Conservation (phyloP, 2,888 invertebrate species). For the Spodoptera exigua region DNA sequence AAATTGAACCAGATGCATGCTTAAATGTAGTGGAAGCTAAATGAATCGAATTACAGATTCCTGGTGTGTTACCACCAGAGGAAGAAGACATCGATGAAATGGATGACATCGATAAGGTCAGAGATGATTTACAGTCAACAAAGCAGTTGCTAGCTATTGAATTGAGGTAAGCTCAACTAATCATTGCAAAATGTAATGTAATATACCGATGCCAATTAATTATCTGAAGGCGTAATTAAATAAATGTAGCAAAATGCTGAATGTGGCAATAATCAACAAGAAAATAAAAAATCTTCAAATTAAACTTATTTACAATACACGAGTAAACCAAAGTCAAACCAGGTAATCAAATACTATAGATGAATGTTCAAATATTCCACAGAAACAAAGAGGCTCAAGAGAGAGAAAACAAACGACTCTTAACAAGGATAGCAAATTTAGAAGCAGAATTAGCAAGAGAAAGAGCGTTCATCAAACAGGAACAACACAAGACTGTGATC, state of each 20-base stretch:
- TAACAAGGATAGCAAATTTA: slow-evolving; percentile 93
- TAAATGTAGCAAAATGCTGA: too few relatives aligned
- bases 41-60: slow-evolving; percentile 46
- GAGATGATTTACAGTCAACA: slow-evolving; percentile 97
- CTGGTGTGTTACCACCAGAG: slow-evolving; percentile 72
- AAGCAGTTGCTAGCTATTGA: slow-evolving; percentile 97
- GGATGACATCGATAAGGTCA: slow-evolving; percentile 96
- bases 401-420: slow-evolving; percentile 95
- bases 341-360: background rate
- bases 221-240: too few relatives aligned
- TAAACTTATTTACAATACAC: background rate
- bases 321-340: background rate
- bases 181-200: background rate
- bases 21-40: too few relatives aligned
- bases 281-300: too few relatives aligned
- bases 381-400: slow-evolving; percentile 95
- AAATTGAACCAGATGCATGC: too few relatives aligned
- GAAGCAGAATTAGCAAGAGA: slow-evolving; percentile 95
- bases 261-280: too few relatives aligned
- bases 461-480: slow-evolving; percentile 87
- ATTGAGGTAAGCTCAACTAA: slow-evolving; percentile 83
- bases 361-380: slow-evolving; percentile 6
- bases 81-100: slow-evolving; percentile 94
- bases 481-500: slow-evolving; percentile 87
- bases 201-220: too few relatives aligned